A percentile compares a stretch with the other conserved stretches of the same genome.
Conservation (phyloP, 2,113 vertebrate species). For the Cryptomyrus ogoouensis region DNA sequence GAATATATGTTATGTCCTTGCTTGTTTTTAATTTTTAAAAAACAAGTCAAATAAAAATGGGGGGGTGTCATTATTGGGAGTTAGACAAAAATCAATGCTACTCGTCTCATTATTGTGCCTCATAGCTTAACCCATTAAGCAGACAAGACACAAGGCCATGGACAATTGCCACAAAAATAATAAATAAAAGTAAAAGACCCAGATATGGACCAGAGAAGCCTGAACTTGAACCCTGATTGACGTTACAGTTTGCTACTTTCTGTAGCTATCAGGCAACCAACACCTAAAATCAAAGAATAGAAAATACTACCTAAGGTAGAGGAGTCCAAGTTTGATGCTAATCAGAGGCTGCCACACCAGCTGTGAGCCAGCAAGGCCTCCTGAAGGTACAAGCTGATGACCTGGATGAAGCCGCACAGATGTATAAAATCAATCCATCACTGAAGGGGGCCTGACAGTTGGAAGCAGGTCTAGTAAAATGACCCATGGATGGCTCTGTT, state of each 20-base stretch:
- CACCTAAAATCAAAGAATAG: neutral
- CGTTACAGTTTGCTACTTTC: neutral
- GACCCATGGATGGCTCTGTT: conserved; percentile 55
- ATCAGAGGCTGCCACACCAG: conserved; percentile 28
- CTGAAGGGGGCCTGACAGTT: conserved; percentile 51
- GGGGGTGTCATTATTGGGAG: no score
- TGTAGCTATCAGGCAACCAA: neutral
- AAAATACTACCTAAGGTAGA: conserved; percentile 26
- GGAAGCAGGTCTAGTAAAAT: conserved; percentile 57
- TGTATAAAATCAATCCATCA: conserved; percentile 57
- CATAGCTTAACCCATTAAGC: neutral
- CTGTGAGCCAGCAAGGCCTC: conserved; percentile 29
- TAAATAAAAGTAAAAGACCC: neutral
- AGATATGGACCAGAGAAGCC: neutral
- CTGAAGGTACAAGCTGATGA: conserved; percentile 33
- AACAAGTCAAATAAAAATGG: neutral
- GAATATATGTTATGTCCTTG: neutral
- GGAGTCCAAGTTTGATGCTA: conserved; percentile 32
- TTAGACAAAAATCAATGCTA: neutral
- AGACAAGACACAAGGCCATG: neutral
- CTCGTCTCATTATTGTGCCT: neutral
- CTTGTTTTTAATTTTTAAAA: neutral
- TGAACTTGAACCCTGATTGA: neutral
- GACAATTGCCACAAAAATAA: neutral
- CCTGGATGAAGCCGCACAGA: conserved; percentile 24